These are phyloP conservation scores for Ellobius talpinus DNA, from an alignment of 2,113 vertebrate species.

Conservation along the genomic window DNA sequence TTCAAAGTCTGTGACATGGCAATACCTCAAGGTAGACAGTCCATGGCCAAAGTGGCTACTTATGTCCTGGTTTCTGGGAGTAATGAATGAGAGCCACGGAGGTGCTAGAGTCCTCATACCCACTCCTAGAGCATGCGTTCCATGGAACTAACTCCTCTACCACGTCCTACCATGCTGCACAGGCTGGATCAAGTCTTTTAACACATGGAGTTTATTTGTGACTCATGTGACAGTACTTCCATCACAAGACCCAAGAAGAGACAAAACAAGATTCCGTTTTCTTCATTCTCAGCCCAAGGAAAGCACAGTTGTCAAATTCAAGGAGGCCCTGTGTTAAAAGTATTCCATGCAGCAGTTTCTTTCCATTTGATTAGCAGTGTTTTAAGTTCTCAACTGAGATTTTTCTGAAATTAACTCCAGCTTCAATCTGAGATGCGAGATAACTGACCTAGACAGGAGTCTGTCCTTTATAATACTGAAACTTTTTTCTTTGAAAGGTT, in stretches of 20 bases:
- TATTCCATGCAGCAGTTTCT: background rate
- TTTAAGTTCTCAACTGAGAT: conserved; percentile 14
- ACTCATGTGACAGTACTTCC: background rate
- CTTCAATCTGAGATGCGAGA: background rate
- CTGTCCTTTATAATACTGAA: background rate
- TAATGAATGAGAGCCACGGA: background rate
- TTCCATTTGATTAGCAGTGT: background rate
- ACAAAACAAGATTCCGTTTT: background rate
- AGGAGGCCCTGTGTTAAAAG: background rate
- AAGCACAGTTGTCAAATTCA: background rate
- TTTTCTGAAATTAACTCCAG: background rate
- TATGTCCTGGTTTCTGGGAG: background rate
- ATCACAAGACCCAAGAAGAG: background rate
- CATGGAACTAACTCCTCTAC: background rate
- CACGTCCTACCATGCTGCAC: background rate
- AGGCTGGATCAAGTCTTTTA: too few species aligned
- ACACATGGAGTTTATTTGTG: background rate
- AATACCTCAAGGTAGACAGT: background rate
- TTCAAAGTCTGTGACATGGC: too few species aligned
- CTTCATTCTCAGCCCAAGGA: background rate
- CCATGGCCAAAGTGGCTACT: background rate
- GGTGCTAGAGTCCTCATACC: fast-evolving
- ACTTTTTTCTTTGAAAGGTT: background rate
- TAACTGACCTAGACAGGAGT: background rate
- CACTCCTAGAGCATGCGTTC: too few species aligned